phyloP scores from a whole-genome alignment of 2,797 vertebrate species.

The Notolepis coatsorum region DNA sequence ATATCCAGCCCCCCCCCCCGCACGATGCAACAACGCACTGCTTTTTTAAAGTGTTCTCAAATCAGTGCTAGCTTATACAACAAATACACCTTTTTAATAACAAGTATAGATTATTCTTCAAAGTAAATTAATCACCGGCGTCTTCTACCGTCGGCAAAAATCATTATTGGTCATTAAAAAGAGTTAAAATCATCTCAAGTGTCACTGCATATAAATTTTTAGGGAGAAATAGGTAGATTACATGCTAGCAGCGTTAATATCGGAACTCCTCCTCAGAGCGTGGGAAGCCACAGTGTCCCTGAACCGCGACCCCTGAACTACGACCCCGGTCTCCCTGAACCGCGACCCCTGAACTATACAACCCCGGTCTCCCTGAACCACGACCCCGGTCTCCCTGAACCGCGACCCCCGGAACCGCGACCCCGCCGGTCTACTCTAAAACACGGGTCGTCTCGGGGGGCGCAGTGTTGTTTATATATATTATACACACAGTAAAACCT shows the following conservation, averaged over 20 bases:
- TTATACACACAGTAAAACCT: slow-evolving; percentile 27
- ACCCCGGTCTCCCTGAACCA: not conserved
- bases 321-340: not conserved
- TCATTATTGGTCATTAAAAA: slow-evolving; percentile 43
- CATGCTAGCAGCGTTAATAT: slow-evolving; percentile 55
- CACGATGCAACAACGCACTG: not conserved
- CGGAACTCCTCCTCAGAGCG: slow-evolving; percentile 11
- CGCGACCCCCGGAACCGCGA: not conserved
- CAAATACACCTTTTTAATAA: slow-evolving; percentile 11
- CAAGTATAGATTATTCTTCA: slow-evolving; percentile 36
- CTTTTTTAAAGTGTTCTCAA: slow-evolving; percentile 48
- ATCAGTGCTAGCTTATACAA: slow-evolving; percentile 62
- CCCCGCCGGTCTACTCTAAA: not conserved
- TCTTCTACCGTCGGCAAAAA: slow-evolving; percentile 44
- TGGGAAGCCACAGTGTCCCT: slow-evolving; percentile 19
- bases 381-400: not conserved
- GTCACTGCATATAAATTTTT: slow-evolving; percentile 34
- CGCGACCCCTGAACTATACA: not conserved
- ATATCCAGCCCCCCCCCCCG: slow-evolving; percentile 1
- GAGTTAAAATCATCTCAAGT: slow-evolving; percentile 32
- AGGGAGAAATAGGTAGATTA: slow-evolving; percentile 29
- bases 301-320: not conserved
- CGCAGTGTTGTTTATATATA: slow-evolving; percentile 16
- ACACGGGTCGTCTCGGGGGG: not conserved
- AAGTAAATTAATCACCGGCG: slow-evolving; percentile 48